Base-by-base conservation (phyloP, 1,140 invertebrate genomes). In the Antheraea pernyi region DNA sequence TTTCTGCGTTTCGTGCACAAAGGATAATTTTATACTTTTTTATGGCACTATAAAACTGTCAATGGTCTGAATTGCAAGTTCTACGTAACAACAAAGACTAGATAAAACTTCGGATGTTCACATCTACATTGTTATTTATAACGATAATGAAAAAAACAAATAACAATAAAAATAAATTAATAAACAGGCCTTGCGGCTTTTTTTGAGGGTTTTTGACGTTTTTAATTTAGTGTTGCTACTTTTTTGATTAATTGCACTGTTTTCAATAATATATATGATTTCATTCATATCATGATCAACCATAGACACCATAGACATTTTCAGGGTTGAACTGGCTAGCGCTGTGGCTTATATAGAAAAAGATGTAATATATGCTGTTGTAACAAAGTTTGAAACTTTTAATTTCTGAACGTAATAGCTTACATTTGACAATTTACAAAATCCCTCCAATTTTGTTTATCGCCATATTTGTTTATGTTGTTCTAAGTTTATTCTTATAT, bases 131-230 rank as follows among this genome's bases (percentile, higher is more conserved):
- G 79, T 69, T 70, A 67, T 74, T 77, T 80, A 78, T 77, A 88
- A 84, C 75, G 84, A 83, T 85, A 88, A 88, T 84, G 77, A 67
- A 67, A 37, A 30, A 86, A 86, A 88, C 77, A 89, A 88, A 89
- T 81, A 89, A 88, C 80, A 87, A 82, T 89, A 84, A 83, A 85
- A 90, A 88, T 84, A 89, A 89, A 89, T 77, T 85, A 88, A 77
- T 42, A 42, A 58, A 48, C n/a, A 64, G 83, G 80, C 83, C 80
- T 77, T 90, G 80, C 86, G 84, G 88, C 86, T 76, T 83, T 81
- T 83, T 87, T 87, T 86, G 58, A 81, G 68, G 64, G 73, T 88
- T 88, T 89, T 90, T 90, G 87, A 90, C 86, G 79, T 89, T 89
- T 90, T 83, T 82, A 85, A 87, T 83, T 84, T 83, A 83, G 90